phyloP scores from a whole-genome alignment of 2,113 vertebrate species.

The Sapayoa aenigma region DNA sequence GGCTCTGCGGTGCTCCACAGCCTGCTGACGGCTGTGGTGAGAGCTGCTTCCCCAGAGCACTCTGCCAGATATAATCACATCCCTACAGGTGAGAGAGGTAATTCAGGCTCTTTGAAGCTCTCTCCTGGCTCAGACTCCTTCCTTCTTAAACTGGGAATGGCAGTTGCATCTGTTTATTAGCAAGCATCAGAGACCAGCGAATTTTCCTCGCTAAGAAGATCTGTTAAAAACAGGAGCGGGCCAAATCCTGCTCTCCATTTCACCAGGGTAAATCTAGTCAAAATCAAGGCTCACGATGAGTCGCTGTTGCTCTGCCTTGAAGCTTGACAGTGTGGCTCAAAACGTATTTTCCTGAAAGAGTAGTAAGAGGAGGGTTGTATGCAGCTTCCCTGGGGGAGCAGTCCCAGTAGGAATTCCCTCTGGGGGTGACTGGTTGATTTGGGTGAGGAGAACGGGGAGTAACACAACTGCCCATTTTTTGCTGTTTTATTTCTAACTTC shows the following conservation, averaged over 20 bases:
- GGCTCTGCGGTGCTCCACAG: neutral
- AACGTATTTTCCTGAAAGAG: neutral
- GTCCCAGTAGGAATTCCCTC: neutral
- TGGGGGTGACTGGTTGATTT: neutral
- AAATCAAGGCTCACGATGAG: neutral
- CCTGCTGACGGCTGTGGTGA: neutral
- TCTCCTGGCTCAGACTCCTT: neutral
- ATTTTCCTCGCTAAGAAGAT: neutral
- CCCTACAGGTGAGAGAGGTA: constrained; percentile 20
- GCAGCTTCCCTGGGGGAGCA: neutral
- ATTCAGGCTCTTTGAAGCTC: neutral
- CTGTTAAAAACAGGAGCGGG: neutral
- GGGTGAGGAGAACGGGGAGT: neutral
- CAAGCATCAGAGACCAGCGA: neutral
- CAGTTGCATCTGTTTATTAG: neutral
- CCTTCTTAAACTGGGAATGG: neutral
- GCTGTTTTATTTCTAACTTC: neutral
- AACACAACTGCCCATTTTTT: constrained; percentile 10
- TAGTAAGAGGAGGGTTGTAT: neutral
- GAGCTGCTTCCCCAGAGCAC: neutral
- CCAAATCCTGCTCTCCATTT: neutral
- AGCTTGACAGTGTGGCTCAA: neutral
- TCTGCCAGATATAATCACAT: neutral
- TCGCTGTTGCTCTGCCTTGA: neutral
- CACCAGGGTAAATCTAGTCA: neutral